A percentile compares a stretch with the other conserved stretches of the same genome.
Conservation (phyloP, 2,888 invertebrate genomes). For the Deroplatys truncata region DNA sequence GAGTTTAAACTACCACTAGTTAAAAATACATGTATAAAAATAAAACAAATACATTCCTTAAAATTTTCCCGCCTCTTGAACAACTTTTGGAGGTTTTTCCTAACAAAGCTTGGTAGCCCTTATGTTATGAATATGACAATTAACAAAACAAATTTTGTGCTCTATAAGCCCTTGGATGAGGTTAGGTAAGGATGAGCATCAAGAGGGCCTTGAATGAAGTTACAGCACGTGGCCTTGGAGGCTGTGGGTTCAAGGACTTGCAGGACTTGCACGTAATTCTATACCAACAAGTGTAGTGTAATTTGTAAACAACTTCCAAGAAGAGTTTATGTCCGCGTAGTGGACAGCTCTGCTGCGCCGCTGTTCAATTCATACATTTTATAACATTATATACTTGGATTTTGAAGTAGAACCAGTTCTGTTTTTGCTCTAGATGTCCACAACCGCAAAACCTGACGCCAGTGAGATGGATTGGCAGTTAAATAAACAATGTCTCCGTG, state of each 20-base stretch:
- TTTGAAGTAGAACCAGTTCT: too few relatives aligned
- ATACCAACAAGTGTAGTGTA: neutral
- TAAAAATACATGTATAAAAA: too few relatives aligned
- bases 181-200: neutral
- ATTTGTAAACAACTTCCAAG: neutral
- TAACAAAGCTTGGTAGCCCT: neutral
- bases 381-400: too few relatives aligned
- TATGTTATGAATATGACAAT: neutral
- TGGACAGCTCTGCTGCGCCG: too few relatives aligned
- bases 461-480: constrained; percentile 21
- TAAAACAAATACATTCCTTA: too few relatives aligned
- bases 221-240: neutral
- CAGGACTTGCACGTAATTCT: neutral
- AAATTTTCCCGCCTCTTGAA: too few relatives aligned
- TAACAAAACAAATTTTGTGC: neutral
- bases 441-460: neutral
- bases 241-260: constrained; percentile 1
- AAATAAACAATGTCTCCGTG: constrained; percentile 17
- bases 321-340: neutral
- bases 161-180: neutral
- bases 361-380: too few relatives aligned
- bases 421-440: constrained; percentile 6
- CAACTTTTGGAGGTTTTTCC: neutral
- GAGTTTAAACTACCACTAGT: too few relatives aligned
- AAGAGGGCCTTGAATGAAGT: neutral